phyloP scores from a whole-genome alignment of 2,113 vertebrate species.

The Siphamia tubifer region DNA sequence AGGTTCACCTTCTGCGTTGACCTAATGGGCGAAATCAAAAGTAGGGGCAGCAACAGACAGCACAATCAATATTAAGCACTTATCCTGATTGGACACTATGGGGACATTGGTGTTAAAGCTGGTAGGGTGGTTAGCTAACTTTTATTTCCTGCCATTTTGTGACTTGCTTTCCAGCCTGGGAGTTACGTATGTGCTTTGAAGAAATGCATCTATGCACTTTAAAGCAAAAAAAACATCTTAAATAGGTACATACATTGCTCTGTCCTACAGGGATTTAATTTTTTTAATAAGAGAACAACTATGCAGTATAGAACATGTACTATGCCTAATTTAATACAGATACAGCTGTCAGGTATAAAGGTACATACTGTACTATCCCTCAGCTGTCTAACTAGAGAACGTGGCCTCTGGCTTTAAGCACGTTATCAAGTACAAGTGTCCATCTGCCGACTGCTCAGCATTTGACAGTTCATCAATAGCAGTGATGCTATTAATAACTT shows the following conservation, averaged over 20 bases:
- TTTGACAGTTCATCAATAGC: constrained; percentile 61
- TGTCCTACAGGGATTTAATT: not conserved
- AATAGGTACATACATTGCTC: not conserved
- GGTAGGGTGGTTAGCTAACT: constrained; percentile 37
- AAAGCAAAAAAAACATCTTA: not conserved
- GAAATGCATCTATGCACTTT: not conserved
- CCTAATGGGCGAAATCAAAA: constrained; percentile 71
- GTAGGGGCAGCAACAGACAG: constrained; percentile 47
- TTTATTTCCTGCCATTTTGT: constrained; percentile 30
- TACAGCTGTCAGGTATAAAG: constrained; percentile 13
- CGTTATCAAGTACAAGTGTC: constrained; percentile 51
- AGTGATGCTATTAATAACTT: constrained; percentile 46
- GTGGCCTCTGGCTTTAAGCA: constrained; percentile 38
- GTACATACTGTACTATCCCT: not conserved
- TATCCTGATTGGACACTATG: constrained; percentile 72
- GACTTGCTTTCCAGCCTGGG: constrained; percentile 26
- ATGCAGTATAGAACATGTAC: not conserved
- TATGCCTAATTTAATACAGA: constrained; percentile 2
- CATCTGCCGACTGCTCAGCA: constrained; percentile 48
- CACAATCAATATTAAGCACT: constrained; percentile 75
- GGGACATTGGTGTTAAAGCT: constrained; percentile 57
- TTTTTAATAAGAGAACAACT: constrained; percentile 7
- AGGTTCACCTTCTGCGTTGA: constrained; percentile 63
- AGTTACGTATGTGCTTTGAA: constrained; percentile 13
- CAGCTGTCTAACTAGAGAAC: constrained; percentile 35